Conservation (phyloP, 2,888 invertebrate species). For the Halocaridina rubra region DNA sequence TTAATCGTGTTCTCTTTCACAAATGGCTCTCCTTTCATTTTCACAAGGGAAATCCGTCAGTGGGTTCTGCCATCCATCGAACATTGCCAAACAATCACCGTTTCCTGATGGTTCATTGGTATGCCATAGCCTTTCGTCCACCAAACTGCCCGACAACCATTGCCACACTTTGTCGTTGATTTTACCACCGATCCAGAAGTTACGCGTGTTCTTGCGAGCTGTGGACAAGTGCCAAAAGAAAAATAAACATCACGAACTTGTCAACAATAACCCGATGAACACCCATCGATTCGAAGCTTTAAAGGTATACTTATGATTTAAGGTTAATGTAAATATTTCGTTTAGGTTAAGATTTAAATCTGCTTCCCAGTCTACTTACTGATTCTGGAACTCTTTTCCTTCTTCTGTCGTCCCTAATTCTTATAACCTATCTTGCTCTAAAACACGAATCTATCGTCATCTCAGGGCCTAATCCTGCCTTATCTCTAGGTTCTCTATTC, state of each 20-base stretch:
- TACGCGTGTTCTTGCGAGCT: slow-evolving; percentile 35
- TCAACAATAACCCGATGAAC: neutral
- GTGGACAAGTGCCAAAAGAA: neutral
- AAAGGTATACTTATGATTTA: neutral
- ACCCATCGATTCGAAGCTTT: neutral
- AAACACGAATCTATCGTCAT: no score
- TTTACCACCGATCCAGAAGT: slow-evolving; percentile 41
- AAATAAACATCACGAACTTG: neutral
- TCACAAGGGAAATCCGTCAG: slow-evolving; percentile 43
- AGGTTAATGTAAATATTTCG: neutral
- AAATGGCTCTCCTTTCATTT: slow-evolving; percentile 18
- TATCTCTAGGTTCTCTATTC: no score
- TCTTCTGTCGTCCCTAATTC: neutral
- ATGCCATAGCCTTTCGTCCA: slow-evolving; percentile 7
- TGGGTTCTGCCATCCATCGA: slow-evolving; percentile 41
- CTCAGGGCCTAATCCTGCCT: no score
- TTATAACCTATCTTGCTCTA: no score
- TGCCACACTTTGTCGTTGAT: slow-evolving; percentile 29
- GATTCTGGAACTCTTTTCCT: neutral
- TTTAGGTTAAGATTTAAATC: no score
- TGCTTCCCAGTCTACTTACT: neutral
- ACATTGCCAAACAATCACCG: slow-evolving; percentile 33
- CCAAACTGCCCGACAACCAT: slow-evolving; percentile 23
- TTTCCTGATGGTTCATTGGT: slow-evolving; percentile 38
- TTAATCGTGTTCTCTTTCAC: no score